A percentile compares a stretch with the other conserved stretches of the same genome.
Conservation (phyloP, 2,888 invertebrate genomes). For the Steinernema hermaphroditum region DNA sequence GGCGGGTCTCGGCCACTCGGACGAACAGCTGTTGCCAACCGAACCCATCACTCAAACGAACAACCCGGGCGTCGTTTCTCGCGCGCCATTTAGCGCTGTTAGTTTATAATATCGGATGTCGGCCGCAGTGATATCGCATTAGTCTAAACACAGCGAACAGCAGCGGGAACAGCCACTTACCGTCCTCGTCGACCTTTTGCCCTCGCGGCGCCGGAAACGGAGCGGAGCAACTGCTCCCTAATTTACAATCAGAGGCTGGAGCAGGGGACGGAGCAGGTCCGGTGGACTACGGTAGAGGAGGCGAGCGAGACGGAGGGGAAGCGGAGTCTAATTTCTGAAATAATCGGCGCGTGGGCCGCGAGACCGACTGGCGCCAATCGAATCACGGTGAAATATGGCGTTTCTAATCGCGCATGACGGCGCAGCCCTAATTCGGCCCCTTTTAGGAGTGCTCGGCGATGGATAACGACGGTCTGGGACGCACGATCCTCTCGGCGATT, state of each 20-base stretch:
- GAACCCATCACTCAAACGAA: slow-evolving; percentile 30
- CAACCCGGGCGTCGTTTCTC: slow-evolving; percentile 21
- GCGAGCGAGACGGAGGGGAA: background rate
- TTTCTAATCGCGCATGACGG: slow-evolving; percentile 23
- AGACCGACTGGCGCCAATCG: slow-evolving; percentile 27
- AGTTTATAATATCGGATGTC: slow-evolving; percentile 31
- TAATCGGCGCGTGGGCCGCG: background rate
- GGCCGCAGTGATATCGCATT: slow-evolving; percentile 26
- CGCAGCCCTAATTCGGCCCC: slow-evolving; percentile 1
- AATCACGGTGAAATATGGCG: slow-evolving; percentile 20
- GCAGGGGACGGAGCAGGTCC: too few species aligned
- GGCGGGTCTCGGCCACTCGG: slow-evolving; percentile 11
- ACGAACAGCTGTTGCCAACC: slow-evolving; percentile 29
- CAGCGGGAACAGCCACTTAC: slow-evolving; percentile 29
- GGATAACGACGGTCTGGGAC: slow-evolving; percentile 7
- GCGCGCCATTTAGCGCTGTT: slow-evolving; percentile 29
- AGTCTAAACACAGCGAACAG: slow-evolving; percentile 30
- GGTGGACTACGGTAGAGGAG: background rate
- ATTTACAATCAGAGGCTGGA: slow-evolving; percentile 5
- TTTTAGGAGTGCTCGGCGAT: background rate
- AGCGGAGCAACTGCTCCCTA: slow-evolving; percentile 18
- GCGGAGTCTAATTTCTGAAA: background rate
- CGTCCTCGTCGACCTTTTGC: slow-evolving; percentile 29
- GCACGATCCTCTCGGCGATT: slow-evolving; percentile 9
- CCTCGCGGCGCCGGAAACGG: slow-evolving; percentile 19